These are phyloP conservation scores for Mesaphorura yosii DNA, from an alignment of 1,140 invertebrate genomes.

Conservation along the genomic window DNA sequence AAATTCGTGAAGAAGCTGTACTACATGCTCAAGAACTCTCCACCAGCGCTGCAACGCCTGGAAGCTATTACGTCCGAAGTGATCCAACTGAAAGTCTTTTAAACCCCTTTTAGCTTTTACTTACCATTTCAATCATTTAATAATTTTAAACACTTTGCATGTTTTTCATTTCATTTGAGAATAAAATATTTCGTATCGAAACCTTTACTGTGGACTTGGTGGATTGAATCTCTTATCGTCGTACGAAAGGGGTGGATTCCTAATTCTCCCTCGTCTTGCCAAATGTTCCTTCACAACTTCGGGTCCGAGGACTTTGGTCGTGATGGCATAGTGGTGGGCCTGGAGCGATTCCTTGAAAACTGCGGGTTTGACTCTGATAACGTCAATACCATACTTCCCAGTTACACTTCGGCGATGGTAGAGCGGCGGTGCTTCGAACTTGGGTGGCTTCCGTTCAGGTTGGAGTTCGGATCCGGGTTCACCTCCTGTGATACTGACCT, in stretches of 20 bases:
- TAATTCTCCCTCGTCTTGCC: background rate
- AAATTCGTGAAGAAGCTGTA: background rate
- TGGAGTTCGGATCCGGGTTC: background rate
- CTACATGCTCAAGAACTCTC: background rate
- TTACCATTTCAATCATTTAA: background rate
- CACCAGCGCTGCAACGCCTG: background rate
- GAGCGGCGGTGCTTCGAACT: constrained; percentile 1
- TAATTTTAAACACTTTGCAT: background rate
- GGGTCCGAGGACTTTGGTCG: constrained; percentile 1
- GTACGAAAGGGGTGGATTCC: background rate
- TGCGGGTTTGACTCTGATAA: background rate
- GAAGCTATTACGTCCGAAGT: background rate
- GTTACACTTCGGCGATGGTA: background rate
- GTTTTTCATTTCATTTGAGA: background rate
- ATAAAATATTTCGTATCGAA: background rate
- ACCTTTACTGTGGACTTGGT: background rate
- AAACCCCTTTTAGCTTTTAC: background rate
- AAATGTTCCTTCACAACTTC: constrained; percentile 8
- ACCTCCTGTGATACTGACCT: background rate
- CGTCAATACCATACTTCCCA: constrained; percentile 8
- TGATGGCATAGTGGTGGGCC: background rate
- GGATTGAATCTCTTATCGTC: background rate
- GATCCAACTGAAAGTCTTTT: constrained; percentile 2
- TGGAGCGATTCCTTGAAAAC: background rate
- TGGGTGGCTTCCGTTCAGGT: background rate